A percentile compares a stretch with the other conserved stretches of the same genome.
These are phyloP conservation scores for Argyrosomus regius DNA, from an alignment of 2,797 vertebrate species.

Conservation along the genomic window DNA sequence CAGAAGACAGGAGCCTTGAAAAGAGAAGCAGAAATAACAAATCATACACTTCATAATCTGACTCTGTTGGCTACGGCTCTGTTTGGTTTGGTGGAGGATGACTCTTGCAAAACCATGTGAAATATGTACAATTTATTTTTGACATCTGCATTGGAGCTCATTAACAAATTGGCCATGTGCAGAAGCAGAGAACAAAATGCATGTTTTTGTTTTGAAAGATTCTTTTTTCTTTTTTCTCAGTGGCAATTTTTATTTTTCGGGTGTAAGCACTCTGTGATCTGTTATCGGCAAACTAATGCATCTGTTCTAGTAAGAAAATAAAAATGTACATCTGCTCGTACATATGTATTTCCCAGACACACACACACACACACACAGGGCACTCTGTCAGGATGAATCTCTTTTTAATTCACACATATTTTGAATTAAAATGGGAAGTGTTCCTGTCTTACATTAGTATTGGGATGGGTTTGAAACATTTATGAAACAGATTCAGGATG, in stretches of 20 bases:
- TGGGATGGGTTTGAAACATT: too few relatives aligned
- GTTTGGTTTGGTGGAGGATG: neutral
- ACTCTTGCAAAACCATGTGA: neutral
- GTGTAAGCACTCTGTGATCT: constrained; percentile 13
- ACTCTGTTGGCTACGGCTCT: constrained; percentile 40
- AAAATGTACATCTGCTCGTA: constrained; percentile 13
- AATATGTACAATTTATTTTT: neutral
- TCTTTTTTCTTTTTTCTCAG: constrained; percentile 20
- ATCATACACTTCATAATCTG: neutral
- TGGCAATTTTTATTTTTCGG: constrained; percentile 28
- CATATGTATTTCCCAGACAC: constrained; percentile 9
- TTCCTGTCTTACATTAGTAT: too few relatives aligned
- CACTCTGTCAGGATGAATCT: too few relatives aligned
- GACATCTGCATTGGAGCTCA: neutral
- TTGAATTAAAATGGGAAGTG: too few relatives aligned
- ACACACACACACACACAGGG: neutral
- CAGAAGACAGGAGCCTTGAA: constrained; percentile 35
- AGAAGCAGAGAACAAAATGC: neutral
- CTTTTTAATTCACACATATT: too few relatives aligned
- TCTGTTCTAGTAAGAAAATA: constrained; percentile 4
- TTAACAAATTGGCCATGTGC: neutral
- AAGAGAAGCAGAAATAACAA: constrained; percentile 40
- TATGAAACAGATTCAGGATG: too few relatives aligned
- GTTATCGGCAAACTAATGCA: constrained; percentile 19
- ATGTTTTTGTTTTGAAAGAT: neutral